Evolutionary conservation across 2,113 vertebrate species (phyloP), one percentile per base, ranked within the genome.

Genomic region (Sylvicapra grimmia): DNA sequence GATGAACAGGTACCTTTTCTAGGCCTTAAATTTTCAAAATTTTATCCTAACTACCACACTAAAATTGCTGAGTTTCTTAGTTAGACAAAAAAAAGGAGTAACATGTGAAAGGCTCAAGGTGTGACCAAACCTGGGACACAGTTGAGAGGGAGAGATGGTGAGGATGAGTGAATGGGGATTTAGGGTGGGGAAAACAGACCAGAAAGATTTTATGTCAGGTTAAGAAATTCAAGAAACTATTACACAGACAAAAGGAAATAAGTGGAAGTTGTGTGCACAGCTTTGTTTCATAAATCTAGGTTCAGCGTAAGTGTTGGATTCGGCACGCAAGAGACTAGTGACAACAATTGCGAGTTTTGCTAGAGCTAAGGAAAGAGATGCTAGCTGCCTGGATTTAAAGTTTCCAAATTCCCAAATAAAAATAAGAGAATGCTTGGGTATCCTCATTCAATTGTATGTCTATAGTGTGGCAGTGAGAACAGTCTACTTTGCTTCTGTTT

Each of bases 91-190:
- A 33, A 61, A 47, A 25, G 3, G 0, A 92, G 18, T 5, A 29
- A 4, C 6, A 21, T 33, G 18, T 72, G 5, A 23, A 53, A 12
- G 12, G 2, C 27, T 51, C 27, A 27, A 6, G 4, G 1, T 59
- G 8, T 80, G 4, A 51, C 40, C 3, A 14, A 14, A 18, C 11
- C 4, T 29, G 9, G 12, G 2, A 5, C 0, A 23, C 4, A 21
- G n/a, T 2, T 6, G 2, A 6, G 7, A 29, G n/a, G 40, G 27
- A 58, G 29, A 33, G 36, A 5, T 6, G 25, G 2, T 65, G 15
- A 85, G 36, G 59, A 4, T 1, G 4, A 7, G 5, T 10, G 33
- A 31, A 2, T 25, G 2, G 4, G 5, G 2, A 23, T 3, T 51
- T n/a, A 5, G 0, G 4, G 8, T 23, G 27, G 1, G 12, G 10